Evolutionary conservation across 2,797 vertebrate species (phyloP).

Genomic region (Limnodromus scolopaceus): DNA sequence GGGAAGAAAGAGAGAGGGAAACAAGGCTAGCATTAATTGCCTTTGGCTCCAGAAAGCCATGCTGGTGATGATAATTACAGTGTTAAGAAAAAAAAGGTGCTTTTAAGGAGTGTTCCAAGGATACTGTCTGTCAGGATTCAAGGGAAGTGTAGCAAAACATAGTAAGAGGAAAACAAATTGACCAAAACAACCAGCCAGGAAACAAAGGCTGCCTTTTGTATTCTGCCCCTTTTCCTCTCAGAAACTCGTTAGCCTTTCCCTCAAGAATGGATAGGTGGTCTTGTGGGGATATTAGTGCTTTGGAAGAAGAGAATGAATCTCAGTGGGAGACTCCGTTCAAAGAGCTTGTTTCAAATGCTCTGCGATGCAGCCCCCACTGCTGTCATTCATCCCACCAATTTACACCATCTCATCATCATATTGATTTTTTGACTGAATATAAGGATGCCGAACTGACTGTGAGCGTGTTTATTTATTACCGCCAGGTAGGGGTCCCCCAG

Average conservation of each 20-base stretch:
- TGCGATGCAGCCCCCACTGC: background rate
- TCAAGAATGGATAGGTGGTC: background rate
- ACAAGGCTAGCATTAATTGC: background rate
- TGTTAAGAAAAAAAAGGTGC: background rate
- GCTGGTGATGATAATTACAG: background rate
- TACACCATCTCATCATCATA: background rate
- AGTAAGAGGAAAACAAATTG: background rate
- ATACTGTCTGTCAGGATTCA: background rate
- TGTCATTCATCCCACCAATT: conserved; percentile 16
- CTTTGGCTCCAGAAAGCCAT: background rate
- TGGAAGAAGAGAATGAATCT: background rate
- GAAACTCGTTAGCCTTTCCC: background rate
- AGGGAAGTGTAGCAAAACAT: background rate
- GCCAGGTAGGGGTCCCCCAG: background rate
- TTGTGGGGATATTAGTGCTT: background rate
- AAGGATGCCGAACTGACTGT: fast-evolving
- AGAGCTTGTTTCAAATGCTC: background rate
- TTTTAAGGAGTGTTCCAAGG: background rate
- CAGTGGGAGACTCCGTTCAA: background rate
- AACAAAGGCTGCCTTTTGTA: background rate
- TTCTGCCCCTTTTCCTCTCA: background rate
- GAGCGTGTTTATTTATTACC: background rate
- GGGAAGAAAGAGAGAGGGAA: background rate
- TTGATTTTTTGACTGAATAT: background rate
- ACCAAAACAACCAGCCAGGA: background rate